A percentile compares a stretch with the other conserved stretches of the same genome.
These are phyloP conservation scores for Neolamprologus kungweensis DNA, from an alignment of 2,113 vertebrate species.

Conservation along the genomic window DNA sequence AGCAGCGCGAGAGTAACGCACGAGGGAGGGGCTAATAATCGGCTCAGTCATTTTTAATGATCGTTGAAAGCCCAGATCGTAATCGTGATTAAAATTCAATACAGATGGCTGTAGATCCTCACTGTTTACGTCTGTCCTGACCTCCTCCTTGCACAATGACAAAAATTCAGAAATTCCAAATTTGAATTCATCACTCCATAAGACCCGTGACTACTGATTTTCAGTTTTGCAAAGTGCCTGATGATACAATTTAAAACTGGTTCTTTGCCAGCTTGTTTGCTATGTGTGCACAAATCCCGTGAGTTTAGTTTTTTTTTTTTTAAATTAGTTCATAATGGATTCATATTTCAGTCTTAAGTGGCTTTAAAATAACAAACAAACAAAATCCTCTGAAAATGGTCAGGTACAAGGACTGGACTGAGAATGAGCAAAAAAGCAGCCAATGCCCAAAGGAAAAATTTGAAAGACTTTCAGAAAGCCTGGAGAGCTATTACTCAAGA, in stretches of 20 bases:
- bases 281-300: fast-evolving
- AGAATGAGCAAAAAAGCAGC: background rate
- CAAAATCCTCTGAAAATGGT: background rate
- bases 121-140: background rate
- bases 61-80: no score
- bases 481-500: background rate
- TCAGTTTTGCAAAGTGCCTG: background rate
- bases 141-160: background rate
- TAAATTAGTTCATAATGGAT: fast-evolving
- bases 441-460: background rate
- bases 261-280: background rate
- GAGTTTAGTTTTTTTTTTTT: fast-evolving
- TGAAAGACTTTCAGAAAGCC: background rate
- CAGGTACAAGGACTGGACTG: background rate
- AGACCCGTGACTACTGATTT: background rate
- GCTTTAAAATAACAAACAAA: background rate
- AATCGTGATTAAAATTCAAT: no score
- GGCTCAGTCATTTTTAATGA: no score
- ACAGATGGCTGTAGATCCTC: background rate
- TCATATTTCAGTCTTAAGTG: background rate
- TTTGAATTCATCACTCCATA: background rate
- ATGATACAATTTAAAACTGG: background rate
- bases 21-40: no score
- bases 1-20: no score
- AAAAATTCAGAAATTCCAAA: background rate